phyloP scores from a whole-genome alignment of 2,888 invertebrate species.

The Sepiola atlantica region DNA sequence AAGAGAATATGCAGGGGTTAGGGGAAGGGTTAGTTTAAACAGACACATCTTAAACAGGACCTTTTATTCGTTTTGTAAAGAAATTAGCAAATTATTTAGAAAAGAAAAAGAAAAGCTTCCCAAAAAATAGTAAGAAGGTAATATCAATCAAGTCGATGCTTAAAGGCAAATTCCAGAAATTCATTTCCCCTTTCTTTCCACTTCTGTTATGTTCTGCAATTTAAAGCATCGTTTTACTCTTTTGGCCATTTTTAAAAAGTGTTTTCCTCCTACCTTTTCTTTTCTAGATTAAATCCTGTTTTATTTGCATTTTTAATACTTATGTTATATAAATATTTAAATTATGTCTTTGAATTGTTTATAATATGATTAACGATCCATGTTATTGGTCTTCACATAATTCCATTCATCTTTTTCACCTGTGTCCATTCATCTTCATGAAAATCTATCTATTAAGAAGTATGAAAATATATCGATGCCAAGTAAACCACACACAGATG shows the following conservation, averaged over 20 bases:
- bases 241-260: background rate
- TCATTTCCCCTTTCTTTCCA: slow-evolving; percentile 24
- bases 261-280: background rate
- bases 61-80: background rate
- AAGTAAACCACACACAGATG: too few relatives aligned
- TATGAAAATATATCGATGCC: too few relatives aligned
- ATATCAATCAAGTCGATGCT: background rate
- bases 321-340: background rate
- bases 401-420: background rate
- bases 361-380: background rate
- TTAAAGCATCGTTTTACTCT: background rate
- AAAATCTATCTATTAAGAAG: too few relatives aligned
- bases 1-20: too few relatives aligned
- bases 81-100: background rate
- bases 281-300: background rate
- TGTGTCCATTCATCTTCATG: background rate
- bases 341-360: background rate
- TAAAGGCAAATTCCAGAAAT: slow-evolving; percentile 32
- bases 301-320: background rate
- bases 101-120: background rate
- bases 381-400: background rate
- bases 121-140: background rate
- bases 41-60: background rate
- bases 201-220: background rate
- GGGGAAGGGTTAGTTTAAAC: background rate